Evolutionary conservation across 2,888 invertebrate genomes (phyloP), one percentile per base, ranked within the genome.

Genomic region (Labia minor): DNA sequence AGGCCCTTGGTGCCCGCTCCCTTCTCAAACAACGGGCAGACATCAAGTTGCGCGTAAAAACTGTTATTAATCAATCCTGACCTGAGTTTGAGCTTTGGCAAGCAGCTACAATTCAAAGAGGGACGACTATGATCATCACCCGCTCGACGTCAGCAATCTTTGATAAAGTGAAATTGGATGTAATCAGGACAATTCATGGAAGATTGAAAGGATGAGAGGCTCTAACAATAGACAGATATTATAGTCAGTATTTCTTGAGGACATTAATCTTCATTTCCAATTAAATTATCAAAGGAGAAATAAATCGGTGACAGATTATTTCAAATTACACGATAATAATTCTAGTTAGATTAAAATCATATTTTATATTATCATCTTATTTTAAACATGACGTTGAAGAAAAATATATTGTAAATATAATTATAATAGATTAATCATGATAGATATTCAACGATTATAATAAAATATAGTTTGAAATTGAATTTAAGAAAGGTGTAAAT

Each of bases 161-260:
- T 49, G 49, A 49, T 49, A 49, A 49, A 10, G 14, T 49, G 49
- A 49, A 49, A 49, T 49, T 49, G 49, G 49, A 49, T 49, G 49
- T 49, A 49, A 49, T 49, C 49, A 49, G 49, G 3, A 49, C 49
- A 49, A 49, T 49, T 49, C 49, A 49, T 49, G 49, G 16, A 49
- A 49, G 49, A 49, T 49, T 49, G 49, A 49, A 49, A 49, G 49
- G 49, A 49, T 49, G 49, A 49, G 49, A n/a, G 49, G 8, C 49
- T 49, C 49, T 4, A 49, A 49, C 49, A 49, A 49, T 49, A 49
- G 49, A 49, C 14, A 49, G 49, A 49, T 49, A 49, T 49, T n/a
- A 49, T 49, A 16, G 6, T n/a, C 49, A 14, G 49, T 49, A 49
- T 49, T 2, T n/a, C 49, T 49, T 49, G n/a, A 49, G 49, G 49